These are phyloP conservation scores for Rachycentron canadum DNA, from an alignment of 2,797 vertebrate species.

Conservation along the genomic window DNA sequence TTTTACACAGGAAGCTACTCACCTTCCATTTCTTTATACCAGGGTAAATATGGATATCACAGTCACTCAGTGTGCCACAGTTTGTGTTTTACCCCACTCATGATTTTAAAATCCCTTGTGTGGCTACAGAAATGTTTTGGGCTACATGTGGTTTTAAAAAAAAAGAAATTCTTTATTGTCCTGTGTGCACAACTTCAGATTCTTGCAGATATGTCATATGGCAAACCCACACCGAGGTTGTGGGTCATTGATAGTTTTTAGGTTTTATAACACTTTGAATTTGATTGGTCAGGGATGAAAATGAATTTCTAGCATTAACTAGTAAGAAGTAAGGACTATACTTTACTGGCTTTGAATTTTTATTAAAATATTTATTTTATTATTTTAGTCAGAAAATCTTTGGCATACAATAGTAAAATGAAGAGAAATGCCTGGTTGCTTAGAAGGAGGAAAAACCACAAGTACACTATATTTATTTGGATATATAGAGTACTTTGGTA, in stretches of 20 bases:
- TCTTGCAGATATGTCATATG: background rate
- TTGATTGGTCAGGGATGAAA: no score
- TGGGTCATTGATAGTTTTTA: no score
- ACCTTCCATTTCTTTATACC: background rate
- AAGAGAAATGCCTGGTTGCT: background rate
- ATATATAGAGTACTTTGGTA: no score
- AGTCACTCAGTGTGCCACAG: background rate
- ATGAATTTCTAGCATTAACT: background rate
- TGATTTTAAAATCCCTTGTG: background rate
- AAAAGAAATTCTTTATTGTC: background rate
- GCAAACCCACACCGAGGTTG: background rate
- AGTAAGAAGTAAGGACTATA: background rate
- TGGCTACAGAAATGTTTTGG: background rate
- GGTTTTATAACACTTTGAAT: no score
- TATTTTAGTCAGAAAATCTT: background rate
- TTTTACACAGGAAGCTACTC: background rate
- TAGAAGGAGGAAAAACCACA: background rate
- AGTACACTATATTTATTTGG: background rate
- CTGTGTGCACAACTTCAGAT: background rate
- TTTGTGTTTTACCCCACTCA: background rate
- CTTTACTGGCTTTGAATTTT: no score
- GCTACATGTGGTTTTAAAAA: background rate
- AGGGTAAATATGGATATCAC: background rate
- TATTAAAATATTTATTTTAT: background rate
- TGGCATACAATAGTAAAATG: background rate